A percentile compares a stretch with the other conserved stretches of the same genome.
Evolutionary conservation across 2,797 vertebrate genomes (phyloP).

Genomic region (Argyrosomus regius): DNA sequence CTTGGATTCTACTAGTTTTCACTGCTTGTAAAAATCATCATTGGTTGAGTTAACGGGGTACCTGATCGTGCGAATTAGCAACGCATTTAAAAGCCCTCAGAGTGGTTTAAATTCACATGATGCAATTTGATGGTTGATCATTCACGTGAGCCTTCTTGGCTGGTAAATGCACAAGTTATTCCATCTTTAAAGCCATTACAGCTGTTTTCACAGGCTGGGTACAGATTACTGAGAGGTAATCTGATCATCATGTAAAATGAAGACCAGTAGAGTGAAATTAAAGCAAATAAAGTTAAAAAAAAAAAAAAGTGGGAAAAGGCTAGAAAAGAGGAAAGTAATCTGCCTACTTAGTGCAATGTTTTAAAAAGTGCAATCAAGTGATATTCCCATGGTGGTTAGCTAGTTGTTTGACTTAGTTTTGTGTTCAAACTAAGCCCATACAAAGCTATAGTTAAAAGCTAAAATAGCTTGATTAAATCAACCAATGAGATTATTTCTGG

Average conservation of each 20-base stretch:
- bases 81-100: background rate
- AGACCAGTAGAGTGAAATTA: background rate
- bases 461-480: background rate
- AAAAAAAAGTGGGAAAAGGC: background rate
- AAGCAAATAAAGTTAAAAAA: background rate
- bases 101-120: background rate
- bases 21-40: background rate
- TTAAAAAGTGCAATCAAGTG: background rate
- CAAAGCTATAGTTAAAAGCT: background rate
- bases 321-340: background rate
- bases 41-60: background rate
- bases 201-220: background rate
- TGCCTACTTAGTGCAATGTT: background rate
- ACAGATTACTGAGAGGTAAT: background rate
- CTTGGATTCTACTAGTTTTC: background rate
- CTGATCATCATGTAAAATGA: background rate
- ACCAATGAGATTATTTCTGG: slow-evolving; percentile 1
- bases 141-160: background rate
- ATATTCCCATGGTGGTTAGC: background rate
- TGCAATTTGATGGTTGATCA: background rate
- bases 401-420: background rate
- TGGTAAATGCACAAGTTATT: background rate
- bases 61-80: background rate
- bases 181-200: background rate
- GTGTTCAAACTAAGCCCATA: background rate